Conservation (phyloP, 2,888 invertebrate species). For the Deroplatys truncata region DNA sequence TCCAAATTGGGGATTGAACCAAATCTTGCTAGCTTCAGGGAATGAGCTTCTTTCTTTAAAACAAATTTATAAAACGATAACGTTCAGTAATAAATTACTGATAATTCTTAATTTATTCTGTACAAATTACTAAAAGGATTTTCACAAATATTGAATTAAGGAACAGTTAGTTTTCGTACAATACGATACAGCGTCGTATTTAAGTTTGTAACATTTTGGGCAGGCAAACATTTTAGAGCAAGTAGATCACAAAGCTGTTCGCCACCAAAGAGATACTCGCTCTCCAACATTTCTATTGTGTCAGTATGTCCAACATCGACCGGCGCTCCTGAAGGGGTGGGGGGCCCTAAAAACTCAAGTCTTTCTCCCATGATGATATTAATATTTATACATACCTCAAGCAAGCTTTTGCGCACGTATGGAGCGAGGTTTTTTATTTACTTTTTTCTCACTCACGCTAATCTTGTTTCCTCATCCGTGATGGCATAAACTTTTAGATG, state of each 20-base stretch:
- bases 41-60: too few species aligned
- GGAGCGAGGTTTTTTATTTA: not conserved
- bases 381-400: not conserved
- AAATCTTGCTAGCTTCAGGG: too few species aligned
- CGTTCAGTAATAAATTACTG: too few species aligned
- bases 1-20: too few species aligned
- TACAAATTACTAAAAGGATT: too few species aligned
- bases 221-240: too few species aligned
- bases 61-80: too few species aligned
- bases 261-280: not conserved
- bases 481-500: not conserved
- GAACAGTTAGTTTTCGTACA: too few species aligned
- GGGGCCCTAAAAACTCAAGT: not conserved
- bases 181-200: too few species aligned
- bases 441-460: not conserved
- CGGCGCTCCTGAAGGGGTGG: not conserved
- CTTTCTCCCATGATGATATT: not conserved
- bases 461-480: not conserved
- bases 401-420: not conserved
- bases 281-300: not conserved
- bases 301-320: not conserved
- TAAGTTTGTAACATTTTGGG: too few species aligned
- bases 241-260: not conserved
- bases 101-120: too few species aligned
- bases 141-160: too few species aligned